Percentiles rank a stretch among this genome's conserved stretches.
These are phyloP conservation scores for Macaria notata DNA, from an alignment of 2,888 invertebrate genomes.

Conservation along the genomic window DNA sequence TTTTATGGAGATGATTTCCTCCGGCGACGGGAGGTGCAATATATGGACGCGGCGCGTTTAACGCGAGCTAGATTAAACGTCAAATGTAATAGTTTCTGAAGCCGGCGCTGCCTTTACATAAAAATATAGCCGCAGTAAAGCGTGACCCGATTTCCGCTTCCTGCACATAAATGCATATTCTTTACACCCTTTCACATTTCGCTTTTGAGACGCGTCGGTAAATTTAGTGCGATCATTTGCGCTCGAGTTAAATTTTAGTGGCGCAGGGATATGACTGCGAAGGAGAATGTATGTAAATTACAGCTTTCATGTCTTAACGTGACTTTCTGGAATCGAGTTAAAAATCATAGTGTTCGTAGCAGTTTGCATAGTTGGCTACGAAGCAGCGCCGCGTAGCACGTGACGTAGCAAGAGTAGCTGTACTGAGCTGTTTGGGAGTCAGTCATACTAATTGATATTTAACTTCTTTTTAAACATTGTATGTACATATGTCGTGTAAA, in stretches of 20 bases:
- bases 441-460: too few relatives aligned
- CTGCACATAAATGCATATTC: constrained; percentile 39
- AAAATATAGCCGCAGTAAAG: constrained; percentile 30
- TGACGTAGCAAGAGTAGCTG: too few relatives aligned
- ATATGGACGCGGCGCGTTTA: constrained; percentile 22
- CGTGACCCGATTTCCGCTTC: constrained; percentile 34
- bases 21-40: constrained; percentile 5
- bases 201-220: constrained; percentile 17
- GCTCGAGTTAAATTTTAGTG: constrained; percentile 13
- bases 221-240: constrained; percentile 14
- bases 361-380: too few relatives aligned
- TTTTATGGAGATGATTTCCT: constrained; percentile 2
- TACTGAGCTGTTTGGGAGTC: too few relatives aligned
- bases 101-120: constrained; percentile 21
- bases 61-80: constrained; percentile 32
- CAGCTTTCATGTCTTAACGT: too few relatives aligned
- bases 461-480: too few relatives aligned
- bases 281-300: not conserved
- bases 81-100: constrained; percentile 32
- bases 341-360: too few relatives aligned
- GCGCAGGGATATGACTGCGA: constrained; percentile 3
- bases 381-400: too few relatives aligned
- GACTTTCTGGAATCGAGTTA: too few relatives aligned
- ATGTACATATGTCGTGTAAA: too few relatives aligned
- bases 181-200: constrained; percentile 26